Conservation (phyloP, 1,140 invertebrate species). For the Trichonephila clavipes region DNA sequence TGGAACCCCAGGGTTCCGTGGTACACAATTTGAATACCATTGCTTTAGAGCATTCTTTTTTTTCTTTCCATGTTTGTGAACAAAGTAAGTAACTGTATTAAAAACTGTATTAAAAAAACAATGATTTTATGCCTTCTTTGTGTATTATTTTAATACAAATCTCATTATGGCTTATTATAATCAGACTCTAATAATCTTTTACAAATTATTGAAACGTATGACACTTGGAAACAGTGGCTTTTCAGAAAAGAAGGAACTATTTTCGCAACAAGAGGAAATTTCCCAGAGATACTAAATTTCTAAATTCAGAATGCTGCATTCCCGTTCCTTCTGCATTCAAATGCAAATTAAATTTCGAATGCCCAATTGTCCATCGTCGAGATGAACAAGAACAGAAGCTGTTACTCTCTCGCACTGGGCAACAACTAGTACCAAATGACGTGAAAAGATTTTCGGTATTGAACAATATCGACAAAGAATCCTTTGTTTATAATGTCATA, state of each 20-base stretch:
- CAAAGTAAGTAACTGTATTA: no score
- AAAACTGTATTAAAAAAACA: no score
- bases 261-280: neutral
- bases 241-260: neutral
- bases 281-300: neutral
- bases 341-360: neutral
- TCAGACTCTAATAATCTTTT: neutral
- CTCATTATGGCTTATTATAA: neutral
- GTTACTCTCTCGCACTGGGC: neutral
- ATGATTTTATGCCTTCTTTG: no score
- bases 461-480: neutral
- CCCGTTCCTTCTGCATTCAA: neutral
- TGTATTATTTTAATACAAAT: neutral
- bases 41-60: no score
- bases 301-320: neutral
- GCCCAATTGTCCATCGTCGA: neutral
- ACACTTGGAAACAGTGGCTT: neutral
- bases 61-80: no score
- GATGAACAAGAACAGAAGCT: neutral
- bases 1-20: no score
- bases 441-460: neutral
- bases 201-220: neutral
- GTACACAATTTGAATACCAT: no score
- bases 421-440: neutral
- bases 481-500: neutral